Base-by-base conservation (phyloP, 1,140 invertebrate species). In the Drosophila seguyi region DNA sequence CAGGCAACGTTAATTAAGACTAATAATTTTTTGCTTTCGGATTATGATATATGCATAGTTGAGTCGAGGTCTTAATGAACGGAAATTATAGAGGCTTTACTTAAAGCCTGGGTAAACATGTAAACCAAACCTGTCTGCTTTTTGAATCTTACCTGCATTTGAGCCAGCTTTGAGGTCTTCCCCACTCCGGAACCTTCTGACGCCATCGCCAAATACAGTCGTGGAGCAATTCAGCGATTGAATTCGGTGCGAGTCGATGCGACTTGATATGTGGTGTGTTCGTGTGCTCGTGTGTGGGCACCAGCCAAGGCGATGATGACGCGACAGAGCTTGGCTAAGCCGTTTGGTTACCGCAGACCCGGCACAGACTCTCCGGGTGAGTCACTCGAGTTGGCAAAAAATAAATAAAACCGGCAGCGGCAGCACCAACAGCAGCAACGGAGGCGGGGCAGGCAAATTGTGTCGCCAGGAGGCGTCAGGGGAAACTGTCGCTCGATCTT, bases 71-170 rank as follows among this genome's bases (percentile, higher is more conserved):
- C 31, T 53, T 6, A 10, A 14, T 36, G 4, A 36, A 53, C 34
- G 52, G 34, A 38, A 55, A 38, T 25, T n/a, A 53, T 6, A 36
- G 31, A 22, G 31, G 27, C 27, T 53, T 36, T 4, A 53, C 31
- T 53, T 38, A 38, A 55, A 55, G 34, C 52, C 52, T 55, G 52
- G 52, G 14, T 38, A 55, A 55, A 38, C 52, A 55, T 55, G 52
- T 55, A 55, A 55, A 6, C 34, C 34, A 55, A 55, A 55, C 52
- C 34, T 11, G 50, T 22, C 31, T 22, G 34, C 20, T n/a, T 20
- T 20, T 45, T 25, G 20, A 59, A 59, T 82, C 92, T 93, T 87
- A 94, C 94, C 93, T 94, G 94, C 94, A 95, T 94, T 74, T 94
- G 93, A 48, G 93, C 92, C 75, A 94, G 93, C 91, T 92, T 93